Evolutionary conservation across 2,113 vertebrate species (phyloP).

Genomic region (Plotosus lineatus): DNA sequence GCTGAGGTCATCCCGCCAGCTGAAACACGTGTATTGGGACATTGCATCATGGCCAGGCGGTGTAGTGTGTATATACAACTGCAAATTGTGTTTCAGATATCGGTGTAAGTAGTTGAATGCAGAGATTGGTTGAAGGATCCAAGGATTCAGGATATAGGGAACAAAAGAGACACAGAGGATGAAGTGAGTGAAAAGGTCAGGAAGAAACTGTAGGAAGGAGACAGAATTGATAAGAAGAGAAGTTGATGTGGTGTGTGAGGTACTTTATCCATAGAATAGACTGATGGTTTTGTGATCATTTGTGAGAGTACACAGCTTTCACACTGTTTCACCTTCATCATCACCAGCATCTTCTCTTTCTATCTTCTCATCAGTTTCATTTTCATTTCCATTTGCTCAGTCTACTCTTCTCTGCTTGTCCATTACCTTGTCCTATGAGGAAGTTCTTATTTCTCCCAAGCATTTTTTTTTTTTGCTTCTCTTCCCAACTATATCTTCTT

Average conservation of each 20-base stretch:
- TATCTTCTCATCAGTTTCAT: neutral
- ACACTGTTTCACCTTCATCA: neutral
- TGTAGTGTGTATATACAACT: neutral
- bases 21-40: conserved; percentile 11
- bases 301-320: neutral
- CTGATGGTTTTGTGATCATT: conserved; percentile 10
- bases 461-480: neutral
- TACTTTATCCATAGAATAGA: conserved; percentile 1
- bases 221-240: neutral
- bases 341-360: too few species aligned
- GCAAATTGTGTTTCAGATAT: neutral
- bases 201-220: conserved; percentile 23
- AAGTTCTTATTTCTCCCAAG: neutral
- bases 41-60: conserved; percentile 21
- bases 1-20: conserved; percentile 24
- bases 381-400: neutral
- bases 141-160: neutral
- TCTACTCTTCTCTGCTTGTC: neutral
- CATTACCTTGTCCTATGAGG: neutral
- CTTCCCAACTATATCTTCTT: too few species aligned
- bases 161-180: neutral
- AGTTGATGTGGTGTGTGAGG: neutral
- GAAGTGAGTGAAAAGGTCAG: neutral
- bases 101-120: neutral
- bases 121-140: neutral